Evolutionary conservation across 2,113 vertebrate species (phyloP).

Genomic region (Macaca nemestrina): DNA sequence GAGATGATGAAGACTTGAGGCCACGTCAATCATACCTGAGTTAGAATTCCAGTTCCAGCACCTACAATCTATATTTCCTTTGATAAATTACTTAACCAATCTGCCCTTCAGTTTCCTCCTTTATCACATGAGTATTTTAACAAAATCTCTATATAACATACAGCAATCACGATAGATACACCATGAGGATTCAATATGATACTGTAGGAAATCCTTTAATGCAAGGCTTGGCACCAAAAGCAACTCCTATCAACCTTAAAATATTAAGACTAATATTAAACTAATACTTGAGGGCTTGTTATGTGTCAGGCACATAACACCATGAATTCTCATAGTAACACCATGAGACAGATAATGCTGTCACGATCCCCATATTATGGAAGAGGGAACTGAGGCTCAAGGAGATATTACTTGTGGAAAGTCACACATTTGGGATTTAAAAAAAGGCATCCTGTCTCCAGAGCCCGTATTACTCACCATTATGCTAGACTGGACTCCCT

Average conservation of each 20-base stretch:
- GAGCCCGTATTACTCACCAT: neutral
- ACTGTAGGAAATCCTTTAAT: neutral
- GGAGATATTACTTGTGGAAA: neutral
- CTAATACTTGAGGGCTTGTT: neutral
- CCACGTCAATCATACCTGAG: neutral
- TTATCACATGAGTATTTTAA: neutral
- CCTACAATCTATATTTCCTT: neutral
- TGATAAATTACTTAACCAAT: neutral
- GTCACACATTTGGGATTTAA: neutral
- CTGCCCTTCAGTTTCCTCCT: neutral
- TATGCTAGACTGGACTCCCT: neutral
- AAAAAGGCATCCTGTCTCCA: neutral
- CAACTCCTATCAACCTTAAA: neutral
- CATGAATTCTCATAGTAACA: neutral
- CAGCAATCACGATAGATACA: neutral
- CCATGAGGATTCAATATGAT: neutral
- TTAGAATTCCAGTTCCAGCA: neutral
- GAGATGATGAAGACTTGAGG: neutral
- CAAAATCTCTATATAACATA: neutral
- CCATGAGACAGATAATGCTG: neutral
- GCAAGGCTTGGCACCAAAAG: neutral
- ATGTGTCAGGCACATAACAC: neutral
- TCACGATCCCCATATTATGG: neutral
- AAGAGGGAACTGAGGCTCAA: neutral
- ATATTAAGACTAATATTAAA: neutral